Conservation (phyloP, 2,888 invertebrate genomes). For the Ceramica pisi region DNA sequence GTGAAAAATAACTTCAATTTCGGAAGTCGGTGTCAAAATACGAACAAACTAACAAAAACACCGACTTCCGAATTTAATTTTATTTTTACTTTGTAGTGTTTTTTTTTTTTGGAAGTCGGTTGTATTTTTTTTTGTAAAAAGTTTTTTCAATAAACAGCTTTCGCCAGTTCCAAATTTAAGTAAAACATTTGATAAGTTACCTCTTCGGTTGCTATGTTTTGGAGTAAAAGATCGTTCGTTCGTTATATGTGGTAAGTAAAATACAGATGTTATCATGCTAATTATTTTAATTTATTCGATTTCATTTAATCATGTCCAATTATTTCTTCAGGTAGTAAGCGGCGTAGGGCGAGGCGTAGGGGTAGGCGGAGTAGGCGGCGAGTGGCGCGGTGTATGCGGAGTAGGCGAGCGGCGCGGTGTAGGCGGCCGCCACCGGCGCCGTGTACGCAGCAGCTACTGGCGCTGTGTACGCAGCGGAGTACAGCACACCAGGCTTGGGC, state of each 20-base stretch:
- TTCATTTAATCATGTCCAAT: neutral
- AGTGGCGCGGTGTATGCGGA: slow-evolving; percentile 64
- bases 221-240: no score
- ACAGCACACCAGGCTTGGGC: slow-evolving; percentile 79
- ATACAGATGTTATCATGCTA: neutral
- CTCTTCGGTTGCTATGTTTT: no score
- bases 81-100: no score
- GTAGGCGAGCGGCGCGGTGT: slow-evolving; percentile 74
- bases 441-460: slow-evolving; percentile 77
- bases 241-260: slow-evolving; percentile 18
- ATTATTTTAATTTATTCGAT: slow-evolving; percentile 15
- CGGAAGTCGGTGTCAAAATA: no score
- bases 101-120: no score
- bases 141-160: no score
- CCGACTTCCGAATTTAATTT: no score
- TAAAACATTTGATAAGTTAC: no score
- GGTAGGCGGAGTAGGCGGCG: slow-evolving; percentile 74
- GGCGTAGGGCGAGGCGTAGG: slow-evolving; percentile 72
- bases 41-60: no score
- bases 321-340: slow-evolving; percentile 55
- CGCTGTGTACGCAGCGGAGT: slow-evolving; percentile 75
- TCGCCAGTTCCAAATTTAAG: no score
- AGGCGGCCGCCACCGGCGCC: slow-evolving; percentile 75
- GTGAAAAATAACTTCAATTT: no score
- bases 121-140: no score